Conservation (phyloP, 2,113 vertebrate genomes). For the Caranx melampygus region DNA sequence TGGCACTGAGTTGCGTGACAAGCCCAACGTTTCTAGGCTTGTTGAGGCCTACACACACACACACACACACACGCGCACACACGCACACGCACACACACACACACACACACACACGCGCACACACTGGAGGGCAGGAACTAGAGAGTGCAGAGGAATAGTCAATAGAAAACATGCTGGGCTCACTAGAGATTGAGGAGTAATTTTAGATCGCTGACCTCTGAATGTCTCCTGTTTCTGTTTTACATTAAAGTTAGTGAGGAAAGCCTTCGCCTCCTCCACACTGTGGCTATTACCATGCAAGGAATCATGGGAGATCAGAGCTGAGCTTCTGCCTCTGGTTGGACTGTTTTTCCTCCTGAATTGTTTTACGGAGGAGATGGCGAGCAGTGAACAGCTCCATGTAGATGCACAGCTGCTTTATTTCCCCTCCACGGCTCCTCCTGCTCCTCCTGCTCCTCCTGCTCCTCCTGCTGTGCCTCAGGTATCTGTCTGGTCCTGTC, state of each 20-base stretch:
- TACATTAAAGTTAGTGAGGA: slow-evolving; percentile 76
- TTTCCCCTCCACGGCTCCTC: slow-evolving; percentile 57
- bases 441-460: slow-evolving; percentile 14
- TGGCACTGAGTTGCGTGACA: slow-evolving; percentile 83
- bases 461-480: slow-evolving; percentile 47
- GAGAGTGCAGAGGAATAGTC: slow-evolving; percentile 79
- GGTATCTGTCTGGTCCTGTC: slow-evolving; percentile 69
- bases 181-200: slow-evolving; percentile 79
- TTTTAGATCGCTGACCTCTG: slow-evolving; percentile 82
- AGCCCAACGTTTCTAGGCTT: slow-evolving; percentile 83
- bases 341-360: slow-evolving; percentile 55
- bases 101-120: slow-evolving; percentile 45
- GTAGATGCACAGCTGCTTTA: slow-evolving; percentile 49
- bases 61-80: slow-evolving; percentile 12
- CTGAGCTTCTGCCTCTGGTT: slow-evolving; percentile 32
- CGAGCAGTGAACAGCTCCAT: slow-evolving; percentile 27
- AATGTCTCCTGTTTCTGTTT: slow-evolving; percentile 78
- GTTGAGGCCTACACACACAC: slow-evolving; percentile 79
- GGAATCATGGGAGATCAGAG: slow-evolving; percentile 68
- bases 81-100: slow-evolving; percentile 60
- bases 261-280: slow-evolving; percentile 59
- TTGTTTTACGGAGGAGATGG: slow-evolving; percentile 47
- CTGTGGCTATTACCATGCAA: slow-evolving; percentile 58
- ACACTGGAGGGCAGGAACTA: slow-evolving; percentile 82
- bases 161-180: slow-evolving; percentile 85